A percentile compares a stretch with the other conserved stretches of the same genome.
Evolutionary conservation across 2,888 invertebrate species (phyloP).

Genomic region (Caenorhabditis sp.): DNA sequence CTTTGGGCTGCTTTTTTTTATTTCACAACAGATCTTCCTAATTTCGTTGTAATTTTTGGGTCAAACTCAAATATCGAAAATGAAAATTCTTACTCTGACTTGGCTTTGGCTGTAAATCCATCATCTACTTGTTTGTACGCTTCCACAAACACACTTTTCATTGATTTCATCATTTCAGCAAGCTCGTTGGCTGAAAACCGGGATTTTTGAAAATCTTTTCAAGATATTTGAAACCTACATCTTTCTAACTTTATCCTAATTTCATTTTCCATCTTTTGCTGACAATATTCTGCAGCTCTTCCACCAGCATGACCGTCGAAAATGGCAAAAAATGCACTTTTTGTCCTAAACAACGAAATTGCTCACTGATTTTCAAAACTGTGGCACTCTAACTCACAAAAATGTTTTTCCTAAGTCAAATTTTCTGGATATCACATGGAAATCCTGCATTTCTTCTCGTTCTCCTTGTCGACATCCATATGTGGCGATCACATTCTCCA

Average conservation of each 20-base stretch:
- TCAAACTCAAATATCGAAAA: no score
- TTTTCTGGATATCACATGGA: constrained; percentile 72
- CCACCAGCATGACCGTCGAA: constrained; percentile 75
- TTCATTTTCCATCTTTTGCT: constrained; percentile 64
- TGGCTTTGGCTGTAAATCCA: constrained; percentile 73
- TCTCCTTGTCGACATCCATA: constrained; percentile 72
- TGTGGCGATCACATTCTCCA: constrained; percentile 1
- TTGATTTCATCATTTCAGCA: constrained; percentile 71
- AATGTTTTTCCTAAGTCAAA: constrained; percentile 47
- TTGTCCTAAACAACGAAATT: no score
- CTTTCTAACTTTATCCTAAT: constrained; percentile 70
- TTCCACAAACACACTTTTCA: constrained; percentile 73
- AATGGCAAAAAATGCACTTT: constrained; percentile 72
- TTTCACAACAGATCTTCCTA: no score
- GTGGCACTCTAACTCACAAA: not conserved
- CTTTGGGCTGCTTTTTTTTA: no score
- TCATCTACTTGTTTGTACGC: constrained; percentile 74
- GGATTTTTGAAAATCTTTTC: not conserved
- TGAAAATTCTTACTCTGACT: constrained; percentile 72
- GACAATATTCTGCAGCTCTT: constrained; percentile 73
- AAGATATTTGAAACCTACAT: no score
- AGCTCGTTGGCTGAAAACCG: constrained; percentile 39
- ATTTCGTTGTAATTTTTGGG: not conserved
- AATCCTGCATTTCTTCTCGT: constrained; percentile 75
- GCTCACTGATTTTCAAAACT: constrained; percentile 4